Base-by-base conservation (phyloP, 2,113 vertebrate genomes). In the Carassius auratus region DNA sequence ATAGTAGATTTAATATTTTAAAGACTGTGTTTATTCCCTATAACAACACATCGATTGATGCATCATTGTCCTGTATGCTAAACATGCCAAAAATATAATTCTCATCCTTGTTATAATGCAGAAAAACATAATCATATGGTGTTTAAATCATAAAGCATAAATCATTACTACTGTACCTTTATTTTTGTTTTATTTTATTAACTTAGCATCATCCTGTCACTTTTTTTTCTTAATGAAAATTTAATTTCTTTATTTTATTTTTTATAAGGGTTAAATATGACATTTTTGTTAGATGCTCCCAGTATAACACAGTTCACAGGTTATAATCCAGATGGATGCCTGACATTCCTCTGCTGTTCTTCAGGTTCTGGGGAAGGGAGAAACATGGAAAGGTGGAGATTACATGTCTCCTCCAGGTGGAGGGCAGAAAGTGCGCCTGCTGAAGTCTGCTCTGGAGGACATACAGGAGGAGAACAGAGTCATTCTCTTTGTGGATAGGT, bases 401-500 rank as follows among this genome's bases (percentile, higher is more conserved):
- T 94, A 95, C 42, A 91, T 93, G 90, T 89, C 89, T 0, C 86
- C 93, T 1, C 92, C 95, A 8, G 96, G 96, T 14, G 97, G 98
- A 12, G 98, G 98, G 1, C 97, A 98, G 94, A 99, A 98, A 88
- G 94, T 99, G 0, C 95, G 94, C 13, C 95, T 98, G 38, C 93
- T 99, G 77, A 97, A 97, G 90, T 91, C 90, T 0, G 97, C 96
- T 9, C 85, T 99, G 91, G 92, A 97, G 87, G 90, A 95, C 69
- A 91, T 77, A 0, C 93, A 94, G 75, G 92, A 94, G 14, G 91
- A 96, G 50, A 93, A 97, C 50, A 91, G 95, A 88, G 88, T 99
- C 87, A 91, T 99, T 91, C 95, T 99, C 78, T 98, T 99, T 15
- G 89, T 93, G 26, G 98, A 99, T 86, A 99, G 98, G 98, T 99